phyloP scores from a whole-genome alignment of 1,140 invertebrate genomes.

The Zaprionus tsacasi region DNA sequence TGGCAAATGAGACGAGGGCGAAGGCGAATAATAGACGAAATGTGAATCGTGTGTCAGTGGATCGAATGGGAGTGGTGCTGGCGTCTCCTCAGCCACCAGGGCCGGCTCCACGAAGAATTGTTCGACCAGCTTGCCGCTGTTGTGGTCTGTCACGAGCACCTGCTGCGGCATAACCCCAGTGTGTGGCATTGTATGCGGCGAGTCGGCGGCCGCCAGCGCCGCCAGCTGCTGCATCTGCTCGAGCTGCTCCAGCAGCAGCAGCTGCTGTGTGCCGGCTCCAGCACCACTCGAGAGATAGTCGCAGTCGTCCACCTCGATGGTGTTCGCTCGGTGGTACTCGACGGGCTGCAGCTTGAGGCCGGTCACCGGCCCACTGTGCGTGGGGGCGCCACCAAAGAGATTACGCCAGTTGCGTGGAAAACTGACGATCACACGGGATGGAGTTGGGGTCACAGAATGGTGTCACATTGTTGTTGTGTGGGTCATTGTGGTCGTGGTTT shows the following conservation, averaged over 20 bases:
- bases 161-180: slow-evolving; percentile 52
- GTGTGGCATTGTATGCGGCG: slow-evolving; percentile 60
- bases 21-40: slow-evolving; percentile 60
- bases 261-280: slow-evolving; percentile 57
- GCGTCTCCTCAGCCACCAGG: slow-evolving; percentile 60
- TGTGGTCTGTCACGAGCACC: slow-evolving; percentile 68
- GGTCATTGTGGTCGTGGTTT: slow-evolving; percentile 21
- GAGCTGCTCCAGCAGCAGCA: slow-evolving; percentile 75
- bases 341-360: slow-evolving; percentile 56
- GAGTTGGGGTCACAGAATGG: slow-evolving; percentile 4
- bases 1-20: slow-evolving; percentile 61
- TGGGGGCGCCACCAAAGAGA: slow-evolving; percentile 61
- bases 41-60: slow-evolving; percentile 54
- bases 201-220: slow-evolving; percentile 73
- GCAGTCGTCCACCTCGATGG: slow-evolving; percentile 81
- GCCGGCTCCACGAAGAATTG: slow-evolving; percentile 75
- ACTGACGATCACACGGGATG: slow-evolving; percentile 48
- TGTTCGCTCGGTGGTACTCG: slow-evolving; percentile 77
- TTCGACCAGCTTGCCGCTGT: slow-evolving; percentile 72
- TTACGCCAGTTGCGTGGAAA: slow-evolving; percentile 80
- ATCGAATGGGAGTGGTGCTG: slow-evolving; percentile 36
- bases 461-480: slow-evolving; percentile 20
- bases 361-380: slow-evolving; percentile 58
- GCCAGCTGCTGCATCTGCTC: slow-evolving; percentile 78
- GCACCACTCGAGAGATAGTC: slow-evolving; percentile 65